Percentiles rank a stretch among this genome's conserved stretches.
These are phyloP conservation scores for Drosophila merina DNA, from an alignment of 2,888 invertebrate species.

Conservation along the genomic window DNA sequence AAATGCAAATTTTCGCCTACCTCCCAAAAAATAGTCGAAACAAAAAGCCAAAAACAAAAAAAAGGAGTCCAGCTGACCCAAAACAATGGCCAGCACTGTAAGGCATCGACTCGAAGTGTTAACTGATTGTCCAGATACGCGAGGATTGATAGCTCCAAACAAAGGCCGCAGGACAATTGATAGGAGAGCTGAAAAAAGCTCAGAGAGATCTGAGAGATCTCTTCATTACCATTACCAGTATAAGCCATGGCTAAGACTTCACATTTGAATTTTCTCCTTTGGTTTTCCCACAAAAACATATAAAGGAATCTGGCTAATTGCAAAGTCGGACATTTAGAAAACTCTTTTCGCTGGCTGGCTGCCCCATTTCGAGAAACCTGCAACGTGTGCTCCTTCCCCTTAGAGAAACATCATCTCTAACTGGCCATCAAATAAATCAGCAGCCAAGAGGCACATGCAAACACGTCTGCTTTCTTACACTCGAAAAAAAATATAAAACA, in stretches of 20 bases:
- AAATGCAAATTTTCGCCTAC: conserved; percentile 63
- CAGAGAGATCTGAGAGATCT: conserved; percentile 6
- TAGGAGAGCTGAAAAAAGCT: not conserved
- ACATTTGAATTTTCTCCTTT: not conserved
- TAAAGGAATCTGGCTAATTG: conserved; percentile 26
- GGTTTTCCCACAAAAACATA: conserved; percentile 30
- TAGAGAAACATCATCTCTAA: conserved; percentile 28
- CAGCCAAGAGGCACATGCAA: conserved; percentile 69
- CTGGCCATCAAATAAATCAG: conserved; percentile 75
- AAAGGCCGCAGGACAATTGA: conserved; percentile 30
- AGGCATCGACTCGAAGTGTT: conserved; percentile 41
- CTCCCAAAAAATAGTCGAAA: conserved; percentile 22
- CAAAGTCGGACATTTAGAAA: conserved; percentile 13
- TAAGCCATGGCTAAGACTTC: too few species aligned
- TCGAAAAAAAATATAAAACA: not conserved
- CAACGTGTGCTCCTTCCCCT: conserved; percentile 33
- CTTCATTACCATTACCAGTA: conserved; percentile 35
- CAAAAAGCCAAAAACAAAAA: conserved; percentile 6
- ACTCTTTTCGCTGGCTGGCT: conserved; percentile 15
- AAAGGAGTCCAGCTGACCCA: conserved; percentile 21
- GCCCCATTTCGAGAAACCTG: conserved; percentile 40
- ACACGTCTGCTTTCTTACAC: conserved; percentile 51
- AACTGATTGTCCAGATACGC: conserved; percentile 40
- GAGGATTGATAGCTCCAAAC: conserved; percentile 34
- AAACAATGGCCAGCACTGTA: conserved; percentile 41